Percentiles rank a stretch among this genome's conserved stretches.
Conservation (phyloP, 2,113 vertebrate genomes). For the Euleptes europaea region DNA sequence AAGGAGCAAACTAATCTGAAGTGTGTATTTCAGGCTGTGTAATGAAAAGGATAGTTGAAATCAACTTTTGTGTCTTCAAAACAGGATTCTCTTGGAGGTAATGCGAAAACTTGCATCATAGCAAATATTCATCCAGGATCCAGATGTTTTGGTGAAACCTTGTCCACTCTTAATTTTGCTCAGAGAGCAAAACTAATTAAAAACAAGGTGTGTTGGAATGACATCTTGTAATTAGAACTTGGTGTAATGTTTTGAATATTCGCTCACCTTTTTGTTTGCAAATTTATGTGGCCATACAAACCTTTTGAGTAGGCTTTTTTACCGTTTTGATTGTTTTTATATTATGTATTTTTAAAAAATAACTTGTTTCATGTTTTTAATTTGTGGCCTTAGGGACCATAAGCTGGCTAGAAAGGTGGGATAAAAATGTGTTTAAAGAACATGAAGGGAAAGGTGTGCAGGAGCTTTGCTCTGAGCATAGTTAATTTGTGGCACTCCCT, state of each 20-base stretch:
- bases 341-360: not conserved
- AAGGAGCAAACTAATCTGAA: not conserved
- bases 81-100: slow-evolving; percentile 96
- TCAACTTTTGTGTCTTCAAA: slow-evolving; percentile 15
- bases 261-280: not conserved
- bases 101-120: slow-evolving; percentile 94
- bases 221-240: not conserved
- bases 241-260: not conserved
- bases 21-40: not conserved
- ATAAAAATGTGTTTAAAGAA: too few relatives aligned
- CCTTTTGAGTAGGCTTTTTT: too few relatives aligned
- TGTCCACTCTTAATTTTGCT: slow-evolving; percentile 95
- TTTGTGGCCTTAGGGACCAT: too few relatives aligned
- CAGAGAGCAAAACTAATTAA: slow-evolving; percentile 97
- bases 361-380: too few relatives aligned
- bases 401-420: too few relatives aligned
- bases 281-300: not conserved
- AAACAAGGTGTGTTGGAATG: slow-evolving; percentile 85
- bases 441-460: not conserved
- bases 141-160: slow-evolving; percentile 92
- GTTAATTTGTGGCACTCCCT: too few relatives aligned
- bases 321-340: not conserved
- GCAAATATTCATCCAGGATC: slow-evolving; percentile 97
- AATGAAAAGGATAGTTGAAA: not conserved
- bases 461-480: too few relatives aligned